A percentile compares a stretch with the other conserved stretches of the same genome.
These are phyloP conservation scores for Drosophila tsacasi DNA, from an alignment of 1,140 invertebrate species.

Conservation along the genomic window DNA sequence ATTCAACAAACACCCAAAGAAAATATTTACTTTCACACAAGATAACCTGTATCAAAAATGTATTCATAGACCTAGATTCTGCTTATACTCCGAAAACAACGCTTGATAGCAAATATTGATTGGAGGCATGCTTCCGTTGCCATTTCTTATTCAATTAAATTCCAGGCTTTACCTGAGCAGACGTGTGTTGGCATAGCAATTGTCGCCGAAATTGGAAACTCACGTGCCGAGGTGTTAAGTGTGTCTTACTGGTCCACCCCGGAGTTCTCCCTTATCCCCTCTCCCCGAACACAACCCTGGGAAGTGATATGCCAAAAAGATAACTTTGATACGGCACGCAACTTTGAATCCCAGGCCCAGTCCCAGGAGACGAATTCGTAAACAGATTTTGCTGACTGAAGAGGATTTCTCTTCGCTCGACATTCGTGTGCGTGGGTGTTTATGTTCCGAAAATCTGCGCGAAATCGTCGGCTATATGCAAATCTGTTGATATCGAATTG, in stretches of 20 bases:
- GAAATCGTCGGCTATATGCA: slow-evolving; percentile 54
- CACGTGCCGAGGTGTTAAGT: slow-evolving; percentile 62
- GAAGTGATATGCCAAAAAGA: slow-evolving; percentile 47
- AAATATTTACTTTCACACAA: slow-evolving; percentile 3
- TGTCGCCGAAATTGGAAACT: slow-evolving; percentile 58
- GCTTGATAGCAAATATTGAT: slow-evolving; percentile 24
- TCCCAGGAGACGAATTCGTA: slow-evolving; percentile 48
- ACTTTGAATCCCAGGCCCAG: slow-evolving; percentile 34
- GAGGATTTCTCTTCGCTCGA: slow-evolving; percentile 42
- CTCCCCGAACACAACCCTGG: not conserved
- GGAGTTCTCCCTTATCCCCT: too few species aligned
- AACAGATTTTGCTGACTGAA: slow-evolving; percentile 61
- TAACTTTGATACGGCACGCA: slow-evolving; percentile 50
- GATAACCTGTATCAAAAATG: not conserved
- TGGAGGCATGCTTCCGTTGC: slow-evolving; percentile 13
- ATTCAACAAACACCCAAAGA: too few species aligned
- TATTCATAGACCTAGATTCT: not conserved
- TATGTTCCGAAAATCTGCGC: slow-evolving; percentile 47
- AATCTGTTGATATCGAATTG: slow-evolving; percentile 55
- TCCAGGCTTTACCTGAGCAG: slow-evolving; percentile 28
- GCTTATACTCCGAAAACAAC: slow-evolving; percentile 7
- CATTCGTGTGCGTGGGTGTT: slow-evolving; percentile 15
- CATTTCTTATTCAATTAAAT: slow-evolving; percentile 52
- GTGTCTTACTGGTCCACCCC: slow-evolving; percentile 33
- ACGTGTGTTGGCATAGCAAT: slow-evolving; percentile 53